A percentile compares a stretch with the other conserved stretches of the same genome.
These are phyloP conservation scores for Conchocele bisecta DNA, from an alignment of 2,888 invertebrate species.

Conservation along the genomic window DNA sequence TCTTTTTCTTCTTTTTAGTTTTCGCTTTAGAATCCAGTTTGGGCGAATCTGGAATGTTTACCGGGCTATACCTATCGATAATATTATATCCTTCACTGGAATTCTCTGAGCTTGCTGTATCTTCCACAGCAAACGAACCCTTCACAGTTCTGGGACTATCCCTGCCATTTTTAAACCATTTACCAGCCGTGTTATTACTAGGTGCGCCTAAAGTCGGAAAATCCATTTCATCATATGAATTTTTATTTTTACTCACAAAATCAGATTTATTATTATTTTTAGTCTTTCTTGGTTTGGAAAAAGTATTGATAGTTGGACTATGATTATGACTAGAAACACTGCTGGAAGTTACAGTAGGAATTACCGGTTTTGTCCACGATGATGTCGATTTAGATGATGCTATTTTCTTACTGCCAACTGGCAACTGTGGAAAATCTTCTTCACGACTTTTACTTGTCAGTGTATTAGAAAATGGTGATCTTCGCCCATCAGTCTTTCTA, in stretches of 20 bases:
- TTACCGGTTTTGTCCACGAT: no score
- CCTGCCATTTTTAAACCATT: slow-evolving; percentile 40
- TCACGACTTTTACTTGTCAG: no score
- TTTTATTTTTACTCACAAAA: no score
- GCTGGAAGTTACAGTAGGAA: neutral
- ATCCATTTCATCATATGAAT: slow-evolving; percentile 65
- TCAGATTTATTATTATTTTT: no score
- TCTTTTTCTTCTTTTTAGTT: slow-evolving; percentile 77
- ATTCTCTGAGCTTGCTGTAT: slow-evolving; percentile 28
- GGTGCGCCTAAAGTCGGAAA: slow-evolving; percentile 79
- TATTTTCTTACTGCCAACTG: no score
- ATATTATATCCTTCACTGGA: slow-evolving; percentile 1
- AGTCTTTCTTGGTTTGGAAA: no score
- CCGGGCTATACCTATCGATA: slow-evolving; percentile 50
- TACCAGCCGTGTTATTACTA: neutral
- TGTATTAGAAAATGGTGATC: no score
- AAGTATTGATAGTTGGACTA: slow-evolving; percentile 2
- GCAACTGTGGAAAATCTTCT: no score
- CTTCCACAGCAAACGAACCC: slow-evolving; percentile 23
- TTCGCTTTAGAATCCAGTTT: slow-evolving; percentile 48
- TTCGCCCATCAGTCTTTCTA: no score
- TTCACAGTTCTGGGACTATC: slow-evolving; percentile 8
- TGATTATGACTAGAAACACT: neutral
- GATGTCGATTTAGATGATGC: no score
- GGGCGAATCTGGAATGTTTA: slow-evolving; percentile 42